These are phyloP conservation scores for Drosophila bocqueti DNA, from an alignment of 1,140 invertebrate genomes.

Conservation along the genomic window DNA sequence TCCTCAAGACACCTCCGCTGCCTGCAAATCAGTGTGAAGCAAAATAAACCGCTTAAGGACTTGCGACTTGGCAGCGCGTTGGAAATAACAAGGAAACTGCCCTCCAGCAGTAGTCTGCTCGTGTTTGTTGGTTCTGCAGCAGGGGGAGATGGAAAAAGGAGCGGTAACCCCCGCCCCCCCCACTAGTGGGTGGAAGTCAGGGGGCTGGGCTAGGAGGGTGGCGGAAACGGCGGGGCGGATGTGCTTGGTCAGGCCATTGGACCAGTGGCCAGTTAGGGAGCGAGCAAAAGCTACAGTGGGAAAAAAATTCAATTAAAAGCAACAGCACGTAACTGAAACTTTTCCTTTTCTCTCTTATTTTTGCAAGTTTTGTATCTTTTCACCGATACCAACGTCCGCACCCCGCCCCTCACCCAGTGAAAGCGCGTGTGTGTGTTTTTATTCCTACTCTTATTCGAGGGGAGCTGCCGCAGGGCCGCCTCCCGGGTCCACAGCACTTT, in stretches of 20 bases:
- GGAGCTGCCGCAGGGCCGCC: conserved; percentile 57
- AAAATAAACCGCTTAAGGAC: conserved; percentile 82
- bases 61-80: conserved; percentile 76
- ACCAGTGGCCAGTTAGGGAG: conserved; percentile 51
- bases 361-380: conserved; percentile 80
- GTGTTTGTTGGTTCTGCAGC: conserved; percentile 8
- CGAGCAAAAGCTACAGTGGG: conserved; percentile 44
- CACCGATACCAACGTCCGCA: conserved; percentile 13
- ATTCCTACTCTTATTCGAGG: conserved; percentile 31
- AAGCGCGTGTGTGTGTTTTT: conserved; percentile 35
- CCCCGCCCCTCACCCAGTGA: neutral
- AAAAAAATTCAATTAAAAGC: conserved; percentile 84
- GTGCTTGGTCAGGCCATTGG: conserved; percentile 75
- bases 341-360: conserved; percentile 59
- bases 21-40: conserved; percentile 78
- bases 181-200: neutral
- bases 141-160: neutral
- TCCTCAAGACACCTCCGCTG: conserved; percentile 51
- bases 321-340: conserved; percentile 84
- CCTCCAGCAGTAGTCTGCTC: conserved; percentile 49
- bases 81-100: conserved; percentile 80
- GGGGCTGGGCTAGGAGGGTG: neutral
- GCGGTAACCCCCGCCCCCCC: neutral
- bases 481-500: conserved; percentile 45
- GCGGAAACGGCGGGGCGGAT: conserved; percentile 72